Evolutionary conservation across 2,113 vertebrate genomes (phyloP), one percentile per base, ranked within the genome.

Genomic region (Apus apus): DNA sequence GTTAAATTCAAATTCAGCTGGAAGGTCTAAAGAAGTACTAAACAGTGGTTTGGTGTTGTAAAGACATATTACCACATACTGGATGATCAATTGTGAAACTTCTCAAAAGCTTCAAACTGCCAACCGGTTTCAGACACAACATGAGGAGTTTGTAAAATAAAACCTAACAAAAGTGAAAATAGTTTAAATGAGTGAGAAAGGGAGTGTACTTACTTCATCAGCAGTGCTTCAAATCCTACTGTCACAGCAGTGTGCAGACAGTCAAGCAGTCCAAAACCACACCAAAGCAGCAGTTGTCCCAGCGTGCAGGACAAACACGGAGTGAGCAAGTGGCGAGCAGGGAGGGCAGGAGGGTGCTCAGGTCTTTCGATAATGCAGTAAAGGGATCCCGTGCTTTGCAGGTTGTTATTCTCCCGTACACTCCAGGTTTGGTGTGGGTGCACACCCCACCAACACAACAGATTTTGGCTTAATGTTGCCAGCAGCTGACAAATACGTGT

Each of bases 91-190:
- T 72, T 88, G 61, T 84, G 88, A 93, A 92, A 96, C 85, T 86
- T 94, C 82, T 92, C 65, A 43, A 74, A 86, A 84, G 38, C 68
- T 92, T 94, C 89, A 61, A 89, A 90, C 88, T 95, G 85, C 72
- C 73, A 72, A 13, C 17, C 1, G 6, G 43, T 78, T 97, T 94
- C 87, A 88, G 79, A 19, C 8, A 17, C 57, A 60, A 82, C 58
- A 38, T 1, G 10, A 73, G 32, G 12, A 6, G 22, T 77, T 79
- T 90, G 68, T 78, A 66, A 90, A 92, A 86, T 54, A 76, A 94
- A 92, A 90, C 80, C 57, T 68, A 73, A 67, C 61, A 72, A 53
- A 72, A 72, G 43, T 86, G 68, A 88, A 60, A 95, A 45, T 38
- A 54, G 57, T 71, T 90, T 61, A 48, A 90, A 61, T 32, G 36